A percentile compares a stretch with the other conserved stretches of the same genome.
Conservation (phyloP, 2,113 vertebrate genomes). For the Leptocoma aspasia region DNA sequence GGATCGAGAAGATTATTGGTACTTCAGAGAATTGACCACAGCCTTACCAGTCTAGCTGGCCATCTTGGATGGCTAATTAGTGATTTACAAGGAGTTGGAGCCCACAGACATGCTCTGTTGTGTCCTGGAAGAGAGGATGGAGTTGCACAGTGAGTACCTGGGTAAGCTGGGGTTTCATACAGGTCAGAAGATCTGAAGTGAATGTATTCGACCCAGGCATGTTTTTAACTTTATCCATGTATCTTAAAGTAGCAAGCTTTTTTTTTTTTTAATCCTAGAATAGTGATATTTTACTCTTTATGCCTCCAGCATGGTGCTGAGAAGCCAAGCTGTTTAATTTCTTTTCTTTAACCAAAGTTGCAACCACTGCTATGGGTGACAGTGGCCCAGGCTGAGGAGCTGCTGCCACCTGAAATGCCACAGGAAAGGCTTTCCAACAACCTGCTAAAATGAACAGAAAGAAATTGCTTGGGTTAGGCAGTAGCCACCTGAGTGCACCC, state of each 20-base stretch:
- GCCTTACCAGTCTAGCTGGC: background rate
- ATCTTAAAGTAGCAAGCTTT: background rate
- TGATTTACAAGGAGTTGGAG: background rate
- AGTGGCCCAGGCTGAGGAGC: background rate
- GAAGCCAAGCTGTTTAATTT: background rate
- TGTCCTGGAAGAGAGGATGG: background rate
- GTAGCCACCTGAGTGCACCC: background rate
- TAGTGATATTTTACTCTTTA: background rate
- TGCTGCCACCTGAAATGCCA: background rate
- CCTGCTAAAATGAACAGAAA: background rate
- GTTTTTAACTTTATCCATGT: background rate
- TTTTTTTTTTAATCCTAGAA: background rate
- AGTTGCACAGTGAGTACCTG: background rate
- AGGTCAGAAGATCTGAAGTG: background rate
- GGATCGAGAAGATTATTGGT: background rate
- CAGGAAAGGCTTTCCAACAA: background rate
- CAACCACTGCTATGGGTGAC: background rate
- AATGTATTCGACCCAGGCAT: background rate
- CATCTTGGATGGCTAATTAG: background rate
- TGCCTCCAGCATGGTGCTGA: background rate
- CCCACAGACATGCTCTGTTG: background rate
- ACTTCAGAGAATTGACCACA: background rate
- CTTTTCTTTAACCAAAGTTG: background rate
- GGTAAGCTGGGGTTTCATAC: background rate
- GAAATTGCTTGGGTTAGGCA: background rate